phyloP scores from a whole-genome alignment of 1,140 invertebrate genomes.

The Thaumatotibia leucotreta region DNA sequence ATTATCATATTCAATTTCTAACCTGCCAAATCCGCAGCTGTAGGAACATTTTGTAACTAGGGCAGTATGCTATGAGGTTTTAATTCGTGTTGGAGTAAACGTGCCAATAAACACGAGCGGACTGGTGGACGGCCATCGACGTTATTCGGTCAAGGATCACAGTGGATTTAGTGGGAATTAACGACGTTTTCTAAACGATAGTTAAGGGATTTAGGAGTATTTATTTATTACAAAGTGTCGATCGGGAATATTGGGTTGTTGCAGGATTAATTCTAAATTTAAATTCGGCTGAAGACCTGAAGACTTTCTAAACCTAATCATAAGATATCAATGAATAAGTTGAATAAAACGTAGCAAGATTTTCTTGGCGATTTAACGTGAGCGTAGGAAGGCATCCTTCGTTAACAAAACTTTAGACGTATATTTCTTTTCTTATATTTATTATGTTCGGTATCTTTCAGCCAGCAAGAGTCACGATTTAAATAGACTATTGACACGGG shows the following conservation, averaged over 20 bases:
- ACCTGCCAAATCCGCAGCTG: not conserved
- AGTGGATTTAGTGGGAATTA: conserved; percentile 23
- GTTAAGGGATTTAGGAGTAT: not conserved
- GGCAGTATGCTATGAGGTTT: conserved; percentile 2
- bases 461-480: not conserved
- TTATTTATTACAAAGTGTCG: not conserved
- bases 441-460: not conserved
- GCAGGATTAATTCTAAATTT: no score
- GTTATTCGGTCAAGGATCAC: conserved; percentile 28
- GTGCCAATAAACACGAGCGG: conserved; percentile 9
- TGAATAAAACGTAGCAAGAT: no score
- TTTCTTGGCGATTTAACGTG: no score
- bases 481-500: not conserved
- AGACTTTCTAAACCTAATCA: no score
- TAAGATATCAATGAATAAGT: no score
- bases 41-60: not conserved
- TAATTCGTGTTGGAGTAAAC: not conserved
- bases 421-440: not conserved
- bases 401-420: not conserved
- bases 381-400: no score
- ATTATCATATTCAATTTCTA: not conserved
- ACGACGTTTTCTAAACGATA: not conserved
- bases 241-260: not conserved
- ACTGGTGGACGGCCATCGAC: not conserved
- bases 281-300: no score